Evolutionary conservation across 2,113 vertebrate species (phyloP).

Genomic region (Coptodon rendalli): DNA sequence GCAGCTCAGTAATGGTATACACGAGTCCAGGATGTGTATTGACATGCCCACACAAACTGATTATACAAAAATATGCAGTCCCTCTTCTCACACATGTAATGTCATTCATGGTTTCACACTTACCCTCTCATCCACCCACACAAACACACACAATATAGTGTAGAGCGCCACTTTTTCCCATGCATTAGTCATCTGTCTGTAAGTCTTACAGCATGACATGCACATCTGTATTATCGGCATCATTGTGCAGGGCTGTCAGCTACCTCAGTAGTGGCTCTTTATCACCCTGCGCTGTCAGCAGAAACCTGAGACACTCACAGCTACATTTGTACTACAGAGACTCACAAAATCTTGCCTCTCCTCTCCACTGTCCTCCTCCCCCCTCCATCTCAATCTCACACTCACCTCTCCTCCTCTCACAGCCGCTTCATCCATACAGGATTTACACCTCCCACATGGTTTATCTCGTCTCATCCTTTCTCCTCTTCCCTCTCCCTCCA

Average conservation of each 20-base stretch:
- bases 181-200: background rate
- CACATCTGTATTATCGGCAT: conserved; percentile 16
- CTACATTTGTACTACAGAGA: background rate
- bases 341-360: background rate
- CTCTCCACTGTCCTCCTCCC: background rate
- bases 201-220: background rate
- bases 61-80: conserved; percentile 2
- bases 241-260: background rate
- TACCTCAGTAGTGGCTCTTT: background rate
- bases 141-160: background rate
- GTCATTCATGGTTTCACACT: conserved; percentile 20
- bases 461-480: conserved; percentile 13
- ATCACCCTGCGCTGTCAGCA: background rate
- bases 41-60: background rate
- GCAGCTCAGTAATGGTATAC: background rate
- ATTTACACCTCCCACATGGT: conserved; percentile 56
- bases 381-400: conserved; percentile 9
- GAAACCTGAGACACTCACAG: background rate
- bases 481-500: background rate
- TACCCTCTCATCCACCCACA: background rate
- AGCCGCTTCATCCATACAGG: conserved; percentile 27
- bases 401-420: conserved; percentile 49
- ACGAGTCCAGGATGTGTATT: background rate
- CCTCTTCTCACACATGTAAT: background rate
- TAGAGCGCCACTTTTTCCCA: background rate